Percentiles rank a stretch among this genome's conserved stretches.
Conservation (phyloP, 2,888 invertebrate genomes). For the Andrena dorsata region DNA sequence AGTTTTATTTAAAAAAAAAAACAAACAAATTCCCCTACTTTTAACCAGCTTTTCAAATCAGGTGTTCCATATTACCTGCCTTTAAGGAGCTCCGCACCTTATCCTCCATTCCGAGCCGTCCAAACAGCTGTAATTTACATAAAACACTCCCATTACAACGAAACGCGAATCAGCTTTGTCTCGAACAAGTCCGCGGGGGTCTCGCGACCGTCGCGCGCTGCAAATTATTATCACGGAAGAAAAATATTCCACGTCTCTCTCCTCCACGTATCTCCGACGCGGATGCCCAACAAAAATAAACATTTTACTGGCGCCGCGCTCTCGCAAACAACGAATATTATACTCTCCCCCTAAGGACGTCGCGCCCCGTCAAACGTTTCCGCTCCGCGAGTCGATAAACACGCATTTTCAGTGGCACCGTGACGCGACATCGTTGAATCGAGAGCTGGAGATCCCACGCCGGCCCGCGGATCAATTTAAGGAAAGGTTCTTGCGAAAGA, state of each 20-base stretch:
- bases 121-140: not conserved
- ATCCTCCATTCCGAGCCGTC: not conserved
- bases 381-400: conserved; percentile 52
- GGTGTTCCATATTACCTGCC: too few relatives aligned
- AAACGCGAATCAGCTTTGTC: conserved; percentile 11
- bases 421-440: conserved; percentile 32
- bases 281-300: conserved; percentile 23
- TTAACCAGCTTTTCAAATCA: too few relatives aligned
- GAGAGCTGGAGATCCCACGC: conserved; percentile 7
- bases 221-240: conserved; percentile 30
- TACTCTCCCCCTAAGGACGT: conserved; percentile 12
- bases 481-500: conserved; percentile 8
- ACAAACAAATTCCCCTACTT: too few relatives aligned
- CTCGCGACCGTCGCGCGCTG: not conserved
- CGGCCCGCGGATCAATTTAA: not conserved
- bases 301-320: conserved; percentile 31
- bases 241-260: conserved; percentile 35
- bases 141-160: not conserved
- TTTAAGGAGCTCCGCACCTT: not conserved
- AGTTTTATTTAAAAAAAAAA: too few relatives aligned
- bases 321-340: conserved; percentile 36
- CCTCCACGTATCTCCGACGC: conserved; percentile 6
- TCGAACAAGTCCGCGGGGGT: conserved; percentile 8
- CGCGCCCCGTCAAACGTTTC: conserved; percentile 36
- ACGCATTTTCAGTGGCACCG: conserved; percentile 39